These are phyloP conservation scores for Ceratosolen fusciceps DNA, from an alignment of 1,140 invertebrate species.

Conservation along the genomic window DNA sequence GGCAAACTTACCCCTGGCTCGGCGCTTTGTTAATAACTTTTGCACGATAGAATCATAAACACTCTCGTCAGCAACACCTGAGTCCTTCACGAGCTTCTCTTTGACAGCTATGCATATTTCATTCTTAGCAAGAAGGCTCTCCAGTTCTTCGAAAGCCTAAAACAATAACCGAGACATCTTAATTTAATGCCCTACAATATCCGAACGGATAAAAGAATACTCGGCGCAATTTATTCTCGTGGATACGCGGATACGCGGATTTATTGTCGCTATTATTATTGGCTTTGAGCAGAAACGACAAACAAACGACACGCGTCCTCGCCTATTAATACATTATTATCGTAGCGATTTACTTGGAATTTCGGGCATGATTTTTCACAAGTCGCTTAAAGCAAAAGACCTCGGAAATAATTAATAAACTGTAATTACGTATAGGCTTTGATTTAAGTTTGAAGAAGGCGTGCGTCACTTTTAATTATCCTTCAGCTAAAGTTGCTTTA, in stretches of 20 bases:
- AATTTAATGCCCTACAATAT: not conserved
- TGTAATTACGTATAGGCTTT: not conserved
- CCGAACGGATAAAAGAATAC: not conserved
- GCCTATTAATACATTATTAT: too few species aligned
- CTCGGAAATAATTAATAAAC: not conserved
- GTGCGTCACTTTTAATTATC: conserved; percentile 4
- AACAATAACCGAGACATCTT: conserved; percentile 57
- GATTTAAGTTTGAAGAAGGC: not conserved
- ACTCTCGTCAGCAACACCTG: conserved; percentile 88
- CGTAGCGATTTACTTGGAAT: too few species aligned
- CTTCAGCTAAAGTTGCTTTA: not conserved
- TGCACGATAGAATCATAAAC: conserved; percentile 91
- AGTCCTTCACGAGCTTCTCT: conserved; percentile 95
- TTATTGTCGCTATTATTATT: too few species aligned
- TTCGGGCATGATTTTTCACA: too few species aligned
- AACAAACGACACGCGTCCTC: too few species aligned
- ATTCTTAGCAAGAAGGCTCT: conserved; percentile 83
- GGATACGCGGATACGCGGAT: too few species aligned
- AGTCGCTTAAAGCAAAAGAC: too few species aligned
- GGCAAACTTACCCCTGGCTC: conserved; percentile 83
- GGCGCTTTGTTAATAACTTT: conserved; percentile 85
- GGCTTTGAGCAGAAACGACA: too few species aligned
- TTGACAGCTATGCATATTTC: conserved; percentile 95
- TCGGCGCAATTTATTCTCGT: too few species aligned
- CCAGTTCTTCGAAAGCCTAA: conserved; percentile 94